Evolutionary conservation across 2,888 invertebrate species (phyloP).

Genomic region (Cerceris rybyensis): DNA sequence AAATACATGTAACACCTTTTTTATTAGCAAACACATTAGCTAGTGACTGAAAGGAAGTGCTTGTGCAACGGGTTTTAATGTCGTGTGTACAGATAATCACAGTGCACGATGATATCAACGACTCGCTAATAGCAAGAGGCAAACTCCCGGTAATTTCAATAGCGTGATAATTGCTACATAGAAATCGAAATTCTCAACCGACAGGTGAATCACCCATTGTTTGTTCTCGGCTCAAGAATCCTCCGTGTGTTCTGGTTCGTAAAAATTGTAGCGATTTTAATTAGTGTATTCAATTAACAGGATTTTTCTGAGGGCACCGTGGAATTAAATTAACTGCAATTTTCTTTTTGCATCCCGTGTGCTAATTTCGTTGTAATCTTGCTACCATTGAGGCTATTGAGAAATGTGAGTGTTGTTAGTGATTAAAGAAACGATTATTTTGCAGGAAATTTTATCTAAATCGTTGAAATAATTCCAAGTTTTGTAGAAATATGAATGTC

Average conservation of each 20-base stretch:
- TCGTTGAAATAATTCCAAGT: too few species aligned
- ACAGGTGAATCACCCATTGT: background rate
- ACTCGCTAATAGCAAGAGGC: background rate
- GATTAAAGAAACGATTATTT: too few species aligned
- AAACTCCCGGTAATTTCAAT: background rate
- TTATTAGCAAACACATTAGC: conserved; percentile 1
- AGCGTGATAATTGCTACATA: background rate
- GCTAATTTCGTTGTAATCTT: too few species aligned
- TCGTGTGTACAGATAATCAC: background rate
- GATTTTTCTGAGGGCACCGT: too few species aligned
- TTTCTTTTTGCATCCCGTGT: too few species aligned
- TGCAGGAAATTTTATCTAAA: too few species aligned
- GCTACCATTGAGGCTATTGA: too few species aligned
- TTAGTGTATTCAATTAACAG: background rate
- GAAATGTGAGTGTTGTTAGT: too few species aligned
- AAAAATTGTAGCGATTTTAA: background rate
- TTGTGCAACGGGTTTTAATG: conserved; percentile 11
- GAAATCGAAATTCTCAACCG: background rate
- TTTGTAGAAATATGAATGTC: too few species aligned
- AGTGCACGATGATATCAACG: background rate
- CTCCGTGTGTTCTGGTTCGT: background rate
- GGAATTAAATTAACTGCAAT: too few species aligned
- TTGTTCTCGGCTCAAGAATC: background rate
- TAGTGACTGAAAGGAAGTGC: conserved; percentile 2
- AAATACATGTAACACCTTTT: background rate